Conservation (phyloP, 2,113 vertebrate genomes). For the Podarcis muralis region DNA sequence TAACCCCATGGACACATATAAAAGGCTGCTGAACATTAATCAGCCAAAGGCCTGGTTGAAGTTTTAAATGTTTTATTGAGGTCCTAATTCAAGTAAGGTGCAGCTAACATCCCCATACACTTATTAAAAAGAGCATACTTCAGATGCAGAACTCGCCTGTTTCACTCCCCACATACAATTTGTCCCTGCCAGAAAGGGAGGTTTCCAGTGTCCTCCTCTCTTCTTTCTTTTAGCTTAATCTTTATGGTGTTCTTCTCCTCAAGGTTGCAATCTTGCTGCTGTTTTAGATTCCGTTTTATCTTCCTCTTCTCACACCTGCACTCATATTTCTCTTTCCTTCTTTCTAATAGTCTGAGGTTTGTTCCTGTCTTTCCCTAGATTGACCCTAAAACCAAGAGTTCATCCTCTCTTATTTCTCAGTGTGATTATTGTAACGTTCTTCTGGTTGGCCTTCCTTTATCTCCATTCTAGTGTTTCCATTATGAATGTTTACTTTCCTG, state of each 20-base stretch:
- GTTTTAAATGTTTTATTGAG: no score
- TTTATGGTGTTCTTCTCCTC: neutral
- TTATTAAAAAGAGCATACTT: no score
- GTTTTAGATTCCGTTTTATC: neutral
- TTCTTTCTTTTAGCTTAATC: neutral
- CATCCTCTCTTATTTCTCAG: neutral
- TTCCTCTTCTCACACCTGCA: neutral
- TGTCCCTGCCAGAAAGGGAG: no score
- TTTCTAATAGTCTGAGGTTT: neutral
- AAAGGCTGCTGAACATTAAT: no score
- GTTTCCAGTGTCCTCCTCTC: neutral
- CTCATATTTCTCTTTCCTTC: neutral
- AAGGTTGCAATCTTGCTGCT: neutral
- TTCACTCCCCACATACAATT: no score
- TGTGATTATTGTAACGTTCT: neutral
- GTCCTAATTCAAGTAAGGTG: no score
- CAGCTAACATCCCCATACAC: no score
- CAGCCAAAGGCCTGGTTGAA: no score
- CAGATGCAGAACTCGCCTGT: no score
- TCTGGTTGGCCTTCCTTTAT: neutral
- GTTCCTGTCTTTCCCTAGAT: neutral
- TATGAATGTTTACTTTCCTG: neutral
- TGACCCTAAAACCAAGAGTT: neutral
- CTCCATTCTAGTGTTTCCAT: neutral
- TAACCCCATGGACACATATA: no score